Base-by-base conservation (phyloP, 2,888 invertebrate genomes). In the Encarsia formosa region DNA sequence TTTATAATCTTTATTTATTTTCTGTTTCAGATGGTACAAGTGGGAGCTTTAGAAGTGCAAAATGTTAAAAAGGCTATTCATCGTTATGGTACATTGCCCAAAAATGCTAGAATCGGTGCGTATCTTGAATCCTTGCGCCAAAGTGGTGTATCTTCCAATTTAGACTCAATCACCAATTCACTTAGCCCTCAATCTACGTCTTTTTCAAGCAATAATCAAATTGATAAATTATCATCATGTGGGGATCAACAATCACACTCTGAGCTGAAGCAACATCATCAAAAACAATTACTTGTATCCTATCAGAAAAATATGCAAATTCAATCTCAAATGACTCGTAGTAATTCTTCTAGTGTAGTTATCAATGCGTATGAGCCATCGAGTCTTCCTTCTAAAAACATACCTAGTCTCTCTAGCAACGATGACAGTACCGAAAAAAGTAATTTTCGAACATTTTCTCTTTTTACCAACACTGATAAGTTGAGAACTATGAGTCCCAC, bases 21-120 rank as follows among this genome's bases (percentile, higher is more conserved):
- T 55, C 31, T 44, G 20, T 69, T 67, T 40, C 68, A 74, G 78
- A 81, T 80, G 63, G 85, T 90, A 26, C 88, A 91, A 65, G 90
- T 95, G 57, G 95, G 93, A 47, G 93, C 95, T 19, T 79, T 96
- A 62, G 96, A 96, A 76, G 93, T 94, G 60, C 91, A 93, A 77
- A 96, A 96, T 77, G 95, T 96, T 45, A 89, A 92, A 68, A 85
- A 92, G 61, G 94, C 94, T 39, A 92, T 92, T 60, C 95, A 92
- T 75, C 83, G 95, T 22, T 97, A 96, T 73, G 98, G 98, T 16
- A 98, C 98, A 9, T 78, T 98, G 67, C 98, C 98, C 0, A 98
- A 97, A 76, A 95, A 91, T 41, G 94, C 94, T 9, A 82, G 97
- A 60, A 97, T 98, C 64, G 96, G 96, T 24, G 97, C 96, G 5